Evolutionary conservation across 92 coral and sea anemone genomes (phyloP), one percentile per base, ranked within the genome.

Genomic region (Hydrozoanthus gracilis): DNA sequence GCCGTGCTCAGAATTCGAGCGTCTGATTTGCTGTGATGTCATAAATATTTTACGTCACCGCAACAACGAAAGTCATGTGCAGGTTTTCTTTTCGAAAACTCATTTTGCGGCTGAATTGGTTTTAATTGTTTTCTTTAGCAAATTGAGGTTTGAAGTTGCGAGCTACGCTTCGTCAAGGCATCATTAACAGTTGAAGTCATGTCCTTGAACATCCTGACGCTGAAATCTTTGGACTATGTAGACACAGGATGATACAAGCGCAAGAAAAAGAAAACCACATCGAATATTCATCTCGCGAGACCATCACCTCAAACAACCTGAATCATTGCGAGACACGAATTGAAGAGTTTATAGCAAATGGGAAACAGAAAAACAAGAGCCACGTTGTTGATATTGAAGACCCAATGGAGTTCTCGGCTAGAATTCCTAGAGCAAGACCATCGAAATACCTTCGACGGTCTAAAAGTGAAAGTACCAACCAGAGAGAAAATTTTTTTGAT

Each of bases 381-480:
- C 89, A 89, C n/a, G 45, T 86, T 6, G 66, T 86, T 7, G 64
- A 86, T 75, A 90, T 80, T 58, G 90, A 90, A 60, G 87, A 86
- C 3, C 66, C 64, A 66, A 56, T 80, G 12, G 61, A 62, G 52
- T 17, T 48, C 10, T 9, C 49, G 55, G 49, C 12, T 64, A 48
- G 61, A 8, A 80, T 47, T 80, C 60, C 61, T 5, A 80, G 17
- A 46, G 75, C 60, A 48, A 80, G n/a, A 45, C 50, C 73, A 39
- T 60, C 84, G 39, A 80, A 18, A 48, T 62, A 48, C 39, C 60
- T 64, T 47, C 48, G 48, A 64, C 17, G 56, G 17, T 47, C 74
- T 8, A 49, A 17, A 62, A 79, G 73, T 47, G 58, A 79, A 48
- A 66, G 46, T 4, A 64, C 17, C 4, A 65, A 48, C 16, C 9